Base-by-base conservation (phyloP, 2,888 invertebrate genomes). In the Leptinotarsa juncta region DNA sequence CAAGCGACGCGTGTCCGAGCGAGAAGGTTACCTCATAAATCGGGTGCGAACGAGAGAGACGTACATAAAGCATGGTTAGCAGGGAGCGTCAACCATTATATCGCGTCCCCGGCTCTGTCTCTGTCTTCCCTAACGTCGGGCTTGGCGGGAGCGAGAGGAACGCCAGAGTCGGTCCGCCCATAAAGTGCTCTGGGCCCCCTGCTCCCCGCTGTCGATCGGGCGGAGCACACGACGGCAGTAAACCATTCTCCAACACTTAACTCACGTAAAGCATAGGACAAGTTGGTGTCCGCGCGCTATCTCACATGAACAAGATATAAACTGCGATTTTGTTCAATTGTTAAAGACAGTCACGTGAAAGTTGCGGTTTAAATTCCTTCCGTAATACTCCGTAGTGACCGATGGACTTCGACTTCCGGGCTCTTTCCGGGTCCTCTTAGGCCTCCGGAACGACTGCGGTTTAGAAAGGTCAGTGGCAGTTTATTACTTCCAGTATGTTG, bases 1-100 rank as follows among this genome's bases (percentile, higher is more conserved):
- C 80, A 81, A 81, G 82, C 83, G 85, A 83, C 87, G 86, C 87
- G 87, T 86, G 87, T 86, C 87, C 82, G 86, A 88, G 87, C 85
- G 87, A 87, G 88, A 88, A 85, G 85, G 86, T 86, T 85, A 84
- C 84, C 86, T 85, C 88, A 87, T 88, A 88, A 88, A 88, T 88
- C 84, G 84, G 84, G 83, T 86, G 87, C 84, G 88, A 87, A 86
- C 86, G 87, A 88, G 88, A 88, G 88, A 88, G 88, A 88, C 86
- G 86, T 84, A 84, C 88, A 88, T 88, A 88, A 88, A 88, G 88
- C 88, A 88, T 88, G 88, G 87, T 88, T 88, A 87, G 88, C 87
- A 88, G 88, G 88, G 88, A 88, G 87, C 87, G 87, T 88, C 88
- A 88, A 88, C 88, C 88, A 88, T 88, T 88, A 88, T 88, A 88